Base-by-base conservation (phyloP, 2,797 vertebrate genomes). In the Danio tinwini region DNA sequence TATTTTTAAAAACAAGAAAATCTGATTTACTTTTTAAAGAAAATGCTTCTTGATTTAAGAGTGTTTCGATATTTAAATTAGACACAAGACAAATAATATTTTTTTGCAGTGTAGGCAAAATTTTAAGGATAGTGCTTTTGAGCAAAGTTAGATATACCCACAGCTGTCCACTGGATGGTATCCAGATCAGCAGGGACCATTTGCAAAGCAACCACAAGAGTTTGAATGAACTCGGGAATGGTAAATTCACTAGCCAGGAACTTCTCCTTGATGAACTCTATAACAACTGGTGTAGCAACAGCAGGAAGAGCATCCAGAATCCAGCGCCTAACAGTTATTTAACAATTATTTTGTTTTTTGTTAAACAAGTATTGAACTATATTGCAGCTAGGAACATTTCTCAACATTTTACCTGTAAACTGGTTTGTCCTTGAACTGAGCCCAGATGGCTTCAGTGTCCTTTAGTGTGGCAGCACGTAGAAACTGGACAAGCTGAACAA, bases 261-360 rank as follows among this genome's bases (percentile, higher is more conserved):
- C 82, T 90, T 94, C 12, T 93, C 90, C 77, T 93, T 94, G 81
- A 97, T 61, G 87, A 97, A 95, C 70, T 55, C 91, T 47, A 97
- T 68, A 0, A 93, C 86, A 19, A 9, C 74, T 68, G 90, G 87
- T 74, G 85, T 94, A 81, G 87, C 92, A 82, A 93, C 90, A 70
- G 92, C 89, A 61, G 94, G 88, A 16, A 95, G 12, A 44, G 93
- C 85, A 81, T 93, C 92, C 87, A 96, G 83, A 72, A 97, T 63
- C 91, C 93, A 94, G 59, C 88, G 86, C 81, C 96, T 74, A 61
- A 29, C 3, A 47, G 8, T 47, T n/a, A n/a, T n/a, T n/a, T n/a
- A n/a, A n/a, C n/a, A n/a, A n/a, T 6, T 16, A 3, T 11, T 45
- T 19, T 6, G 29, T 5, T 12, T 74, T 53, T 7, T 16, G 0